Percentiles rank a stretch among this genome's conserved stretches.
Conservation (phyloP, 2,113 vertebrate genomes). For the Phylloscopus whistleri region DNA sequence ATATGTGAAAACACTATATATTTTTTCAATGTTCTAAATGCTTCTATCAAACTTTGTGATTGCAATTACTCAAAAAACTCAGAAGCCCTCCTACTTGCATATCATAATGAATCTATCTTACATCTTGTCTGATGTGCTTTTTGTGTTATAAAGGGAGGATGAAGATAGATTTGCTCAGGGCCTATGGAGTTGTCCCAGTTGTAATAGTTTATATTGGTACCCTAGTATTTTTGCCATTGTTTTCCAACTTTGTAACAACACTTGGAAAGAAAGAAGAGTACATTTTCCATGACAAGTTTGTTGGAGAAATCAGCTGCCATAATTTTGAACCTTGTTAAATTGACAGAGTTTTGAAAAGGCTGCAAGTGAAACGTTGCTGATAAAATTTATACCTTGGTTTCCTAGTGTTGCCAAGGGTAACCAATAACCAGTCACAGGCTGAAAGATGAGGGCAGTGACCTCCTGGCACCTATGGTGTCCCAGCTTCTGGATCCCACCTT, state of each 20-base stretch:
- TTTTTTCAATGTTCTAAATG: not conserved
- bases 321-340: not conserved
- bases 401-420: not conserved
- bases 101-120: not conserved
- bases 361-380: not conserved
- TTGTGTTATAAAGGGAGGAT: not conserved
- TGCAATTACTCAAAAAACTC: not conserved
- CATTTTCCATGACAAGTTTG: not conserved
- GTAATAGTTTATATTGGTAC: not conserved
- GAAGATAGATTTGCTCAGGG: not conserved
- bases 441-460: not conserved
- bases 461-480: not conserved
- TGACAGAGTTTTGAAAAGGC: not conserved
- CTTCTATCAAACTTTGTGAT: not conserved
- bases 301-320: not conserved
- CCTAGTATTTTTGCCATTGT: rapidly evolving
- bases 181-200: not conserved
- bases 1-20: not conserved
- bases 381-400: not conserved
- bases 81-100: not conserved
- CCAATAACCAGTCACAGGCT: not conserved
- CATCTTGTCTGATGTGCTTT: not conserved
- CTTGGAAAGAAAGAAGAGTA: not conserved
- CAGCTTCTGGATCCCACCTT: not conserved
- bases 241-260: not conserved